Conservation (phyloP, 1,140 invertebrate genomes). For the Heterodera schachtii region DNA sequence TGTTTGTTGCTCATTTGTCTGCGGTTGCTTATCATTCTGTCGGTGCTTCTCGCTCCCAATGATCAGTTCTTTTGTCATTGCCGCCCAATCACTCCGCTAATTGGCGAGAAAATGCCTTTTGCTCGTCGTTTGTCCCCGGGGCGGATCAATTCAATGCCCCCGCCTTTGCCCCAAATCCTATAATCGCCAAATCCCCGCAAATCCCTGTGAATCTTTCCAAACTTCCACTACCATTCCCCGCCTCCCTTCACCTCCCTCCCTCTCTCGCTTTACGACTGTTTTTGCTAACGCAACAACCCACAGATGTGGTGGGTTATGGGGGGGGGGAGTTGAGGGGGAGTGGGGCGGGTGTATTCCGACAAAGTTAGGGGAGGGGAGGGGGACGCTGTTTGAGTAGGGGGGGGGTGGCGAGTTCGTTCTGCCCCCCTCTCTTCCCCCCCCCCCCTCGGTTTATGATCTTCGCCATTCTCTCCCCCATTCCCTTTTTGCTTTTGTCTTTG, state of each 20-base stretch:
- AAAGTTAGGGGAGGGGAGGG: neutral
- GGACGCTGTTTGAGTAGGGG: neutral
- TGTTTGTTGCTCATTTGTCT: too few species aligned
- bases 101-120: neutral
- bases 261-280: slow-evolving; percentile 29
- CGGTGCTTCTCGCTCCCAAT: too few species aligned
- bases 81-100: neutral
- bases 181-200: neutral
- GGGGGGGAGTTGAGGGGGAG: neutral
- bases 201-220: neutral
- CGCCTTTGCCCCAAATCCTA: neutral
- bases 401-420: slow-evolving; percentile 1
- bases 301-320: slow-evolving; percentile 14
- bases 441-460: neutral
- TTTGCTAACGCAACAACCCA: slow-evolving; percentile 17
- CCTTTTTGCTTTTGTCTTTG: slow-evolving; percentile 7
- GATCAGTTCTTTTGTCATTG: too few species aligned
- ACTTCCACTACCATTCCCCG: neutral
- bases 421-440: neutral
- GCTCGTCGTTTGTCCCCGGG: neutral
- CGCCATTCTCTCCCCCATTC: neutral
- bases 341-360: neutral
- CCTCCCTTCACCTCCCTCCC: slow-evolving; percentile 8
- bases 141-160: neutral
- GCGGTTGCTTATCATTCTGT: too few species aligned